phyloP scores from a whole-genome alignment of 1,140 invertebrate genomes.

The Drosophila eugracilis region DNA sequence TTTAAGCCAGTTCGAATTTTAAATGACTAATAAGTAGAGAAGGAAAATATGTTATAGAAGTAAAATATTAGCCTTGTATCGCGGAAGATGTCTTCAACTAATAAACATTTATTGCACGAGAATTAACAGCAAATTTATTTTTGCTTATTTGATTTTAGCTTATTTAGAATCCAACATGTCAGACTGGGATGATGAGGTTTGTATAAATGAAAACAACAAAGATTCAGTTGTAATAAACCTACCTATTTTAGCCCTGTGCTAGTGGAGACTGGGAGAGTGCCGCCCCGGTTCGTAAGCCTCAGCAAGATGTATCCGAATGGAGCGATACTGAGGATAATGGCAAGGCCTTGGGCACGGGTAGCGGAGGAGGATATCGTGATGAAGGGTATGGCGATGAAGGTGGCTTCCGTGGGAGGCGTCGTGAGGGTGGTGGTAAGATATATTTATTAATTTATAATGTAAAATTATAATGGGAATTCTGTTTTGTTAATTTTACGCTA shows the following conservation, averaged over 20 bases:
- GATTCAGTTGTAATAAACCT: background rate
- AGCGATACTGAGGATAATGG: conserved; percentile 61
- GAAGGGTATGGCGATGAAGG: conserved; percentile 19
- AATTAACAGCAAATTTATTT: background rate
- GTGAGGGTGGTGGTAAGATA: conserved; percentile 50
- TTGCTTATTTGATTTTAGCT: conserved; percentile 12
- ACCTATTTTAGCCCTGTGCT: conserved; percentile 15
- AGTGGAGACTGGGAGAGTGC: conserved; percentile 4
- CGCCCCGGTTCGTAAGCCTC: background rate
- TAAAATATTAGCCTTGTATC: too few relatives aligned
- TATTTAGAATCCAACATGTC: conserved; percentile 40
- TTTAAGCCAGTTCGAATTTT: conserved; percentile 30
- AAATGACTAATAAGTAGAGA: too few relatives aligned
- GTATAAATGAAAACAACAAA: background rate
- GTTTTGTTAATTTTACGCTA: too few relatives aligned
- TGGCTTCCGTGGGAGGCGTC: conserved; percentile 29
- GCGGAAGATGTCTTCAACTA: too few relatives aligned
- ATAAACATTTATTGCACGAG: too few relatives aligned
- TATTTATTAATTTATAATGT: too few relatives aligned
- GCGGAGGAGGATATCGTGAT: conserved; percentile 36
- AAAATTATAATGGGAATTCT: too few relatives aligned
- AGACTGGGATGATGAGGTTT: conserved; percentile 60
- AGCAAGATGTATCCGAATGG: conserved; percentile 22
- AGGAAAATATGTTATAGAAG: too few relatives aligned
- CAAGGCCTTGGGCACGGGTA: conserved; percentile 54